Conservation (phyloP, 2,113 vertebrate species). For the Tonatia bakeri region DNA sequence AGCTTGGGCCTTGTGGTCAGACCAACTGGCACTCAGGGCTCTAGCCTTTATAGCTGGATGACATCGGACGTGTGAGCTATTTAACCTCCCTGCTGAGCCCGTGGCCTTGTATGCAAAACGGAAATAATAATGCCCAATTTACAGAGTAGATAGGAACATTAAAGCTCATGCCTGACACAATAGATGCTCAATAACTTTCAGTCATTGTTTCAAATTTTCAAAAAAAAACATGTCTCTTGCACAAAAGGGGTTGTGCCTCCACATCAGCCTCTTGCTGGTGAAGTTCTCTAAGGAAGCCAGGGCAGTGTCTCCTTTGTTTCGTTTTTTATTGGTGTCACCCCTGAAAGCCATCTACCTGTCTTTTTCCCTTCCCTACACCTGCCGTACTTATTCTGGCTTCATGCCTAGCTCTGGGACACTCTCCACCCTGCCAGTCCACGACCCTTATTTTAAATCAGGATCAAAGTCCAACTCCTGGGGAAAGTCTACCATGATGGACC, state of each 20-base stretch:
- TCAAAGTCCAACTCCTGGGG: neutral
- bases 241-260: neutral
- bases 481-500: neutral
- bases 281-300: neutral
- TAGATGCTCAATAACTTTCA: neutral
- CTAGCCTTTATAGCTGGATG: neutral
- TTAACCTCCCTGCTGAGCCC: neutral
- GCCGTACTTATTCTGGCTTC: neutral
- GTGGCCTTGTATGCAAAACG: neutral
- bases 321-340: neutral
- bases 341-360: neutral
- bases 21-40: neutral
- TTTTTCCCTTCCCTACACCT: neutral
- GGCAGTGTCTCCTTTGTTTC: neutral
- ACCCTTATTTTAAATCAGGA: neutral
- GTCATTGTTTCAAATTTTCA: neutral
- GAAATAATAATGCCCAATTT: neutral
- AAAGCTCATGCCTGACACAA: neutral
- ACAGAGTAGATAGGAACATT: neutral
- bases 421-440: neutral
- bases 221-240: neutral
- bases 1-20: neutral
- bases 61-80: neutral
- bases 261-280: neutral
- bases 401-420: neutral